Conservation (phyloP, 2,113 vertebrate species). For the Ardeotis arabs region DNA sequence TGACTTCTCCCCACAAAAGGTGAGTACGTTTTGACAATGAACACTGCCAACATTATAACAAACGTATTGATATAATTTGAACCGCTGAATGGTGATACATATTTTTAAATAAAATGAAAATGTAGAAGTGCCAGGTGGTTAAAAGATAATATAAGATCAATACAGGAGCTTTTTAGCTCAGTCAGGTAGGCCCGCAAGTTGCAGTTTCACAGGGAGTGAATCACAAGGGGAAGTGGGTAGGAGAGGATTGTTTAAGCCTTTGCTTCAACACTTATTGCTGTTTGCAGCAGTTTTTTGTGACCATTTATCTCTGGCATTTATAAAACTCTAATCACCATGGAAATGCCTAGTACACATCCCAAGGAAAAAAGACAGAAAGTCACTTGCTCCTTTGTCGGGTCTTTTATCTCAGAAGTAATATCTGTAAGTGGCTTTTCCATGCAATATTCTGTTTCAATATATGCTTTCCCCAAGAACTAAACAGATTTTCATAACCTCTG, state of each 20-base stretch:
- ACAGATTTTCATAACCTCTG: conserved; percentile 25
- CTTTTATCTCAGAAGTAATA: conserved; percentile 28
- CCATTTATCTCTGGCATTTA: conserved; percentile 34
- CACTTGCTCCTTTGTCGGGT: neutral
- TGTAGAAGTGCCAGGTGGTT: neutral
- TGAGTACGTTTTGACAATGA: neutral
- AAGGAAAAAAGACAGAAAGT: conserved; percentile 8
- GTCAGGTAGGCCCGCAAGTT: neutral
- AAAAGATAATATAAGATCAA: neutral
- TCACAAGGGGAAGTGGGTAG: neutral
- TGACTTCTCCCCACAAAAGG: neutral
- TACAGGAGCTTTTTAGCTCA: neutral
- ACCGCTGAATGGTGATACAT: neutral
- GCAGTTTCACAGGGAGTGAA: neutral
- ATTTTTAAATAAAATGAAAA: neutral
- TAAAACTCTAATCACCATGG: conserved; percentile 39
- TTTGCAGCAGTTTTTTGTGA: conserved; percentile 29
- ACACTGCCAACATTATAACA: neutral
- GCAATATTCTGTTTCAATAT: conserved; percentile 32
- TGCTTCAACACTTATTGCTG: conserved; percentile 25
- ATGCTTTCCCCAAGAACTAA: neutral
- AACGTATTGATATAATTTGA: neutral
- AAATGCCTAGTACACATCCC: neutral
- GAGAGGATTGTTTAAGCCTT: neutral
- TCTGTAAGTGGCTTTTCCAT: conserved; percentile 33